Evolutionary conservation across 2,113 vertebrate species (phyloP).

Genomic region (Antigone vipio): DNA sequence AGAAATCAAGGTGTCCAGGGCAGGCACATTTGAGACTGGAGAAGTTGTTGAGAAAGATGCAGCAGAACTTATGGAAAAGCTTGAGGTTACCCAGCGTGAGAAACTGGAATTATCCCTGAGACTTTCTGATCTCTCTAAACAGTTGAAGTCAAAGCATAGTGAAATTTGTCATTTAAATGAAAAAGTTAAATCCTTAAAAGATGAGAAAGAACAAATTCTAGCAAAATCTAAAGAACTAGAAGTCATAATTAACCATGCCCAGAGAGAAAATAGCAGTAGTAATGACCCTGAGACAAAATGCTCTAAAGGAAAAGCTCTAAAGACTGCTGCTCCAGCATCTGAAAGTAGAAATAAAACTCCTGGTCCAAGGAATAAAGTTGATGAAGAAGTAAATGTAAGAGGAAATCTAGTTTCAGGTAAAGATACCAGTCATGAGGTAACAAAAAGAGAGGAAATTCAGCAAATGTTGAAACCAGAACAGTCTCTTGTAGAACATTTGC

Average conservation of each 20-base stretch:
- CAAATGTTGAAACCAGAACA: slow-evolving; percentile 49
- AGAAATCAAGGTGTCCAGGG: background rate
- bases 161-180: slow-evolving; percentile 77
- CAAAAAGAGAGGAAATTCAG: slow-evolving; percentile 65
- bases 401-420: slow-evolving; percentile 59
- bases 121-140: slow-evolving; percentile 80
- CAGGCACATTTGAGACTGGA: slow-evolving; percentile 49
- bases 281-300: background rate
- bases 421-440: slow-evolving; percentile 34
- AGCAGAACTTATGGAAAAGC: slow-evolving; percentile 91
- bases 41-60: slow-evolving; percentile 83
- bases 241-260: slow-evolving; percentile 33
- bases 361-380: slow-evolving; percentile 52
- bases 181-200: slow-evolving; percentile 73
- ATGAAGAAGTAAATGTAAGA: slow-evolving; percentile 57
- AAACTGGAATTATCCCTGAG: slow-evolving; percentile 79
- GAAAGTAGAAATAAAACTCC: background rate
- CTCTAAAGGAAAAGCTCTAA: slow-evolving; percentile 4
- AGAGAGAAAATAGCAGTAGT: background rate
- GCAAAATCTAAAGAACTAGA: slow-evolving; percentile 71
- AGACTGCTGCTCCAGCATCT: background rate
- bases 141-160: slow-evolving; percentile 73
- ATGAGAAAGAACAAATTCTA: slow-evolving; percentile 72
- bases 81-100: slow-evolving; percentile 82
- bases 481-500: slow-evolving; percentile 19